These are phyloP conservation scores for mouse (Mus musculus) DNA, from an alignment of 2,113 vertebrate genomes.

Conservation along the genomic window GRCm39 chr15:91630001-91630500, in stretches of 20 bases:
- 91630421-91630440: too few relatives aligned
- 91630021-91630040: conserved; percentile 89
- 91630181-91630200: conserved; percentile 7
- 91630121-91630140: not conserved
- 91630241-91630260: not conserved
- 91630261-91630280: not conserved
- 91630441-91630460: too few relatives aligned
- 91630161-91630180: not conserved
- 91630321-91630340: too few relatives aligned
- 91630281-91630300: not conserved
- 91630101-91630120: conserved; percentile 34
- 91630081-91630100: conserved; percentile 89
- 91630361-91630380: too few relatives aligned
- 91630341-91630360: too few relatives aligned
- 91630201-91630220: not conserved
- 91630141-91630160: conserved; percentile 3
- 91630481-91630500: too few relatives aligned
- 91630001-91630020: conserved; percentile 91
- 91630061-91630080: conserved; percentile 94
- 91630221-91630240: not conserved
- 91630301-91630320: too few relatives aligned
- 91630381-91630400: too few relatives aligned
- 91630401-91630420: too few relatives aligned
- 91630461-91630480: too few relatives aligned
- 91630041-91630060: conserved; percentile 95